These are phyloP conservation scores for Agrochola lota DNA, from an alignment of 2,888 invertebrate species.

Conservation along the genomic window DNA sequence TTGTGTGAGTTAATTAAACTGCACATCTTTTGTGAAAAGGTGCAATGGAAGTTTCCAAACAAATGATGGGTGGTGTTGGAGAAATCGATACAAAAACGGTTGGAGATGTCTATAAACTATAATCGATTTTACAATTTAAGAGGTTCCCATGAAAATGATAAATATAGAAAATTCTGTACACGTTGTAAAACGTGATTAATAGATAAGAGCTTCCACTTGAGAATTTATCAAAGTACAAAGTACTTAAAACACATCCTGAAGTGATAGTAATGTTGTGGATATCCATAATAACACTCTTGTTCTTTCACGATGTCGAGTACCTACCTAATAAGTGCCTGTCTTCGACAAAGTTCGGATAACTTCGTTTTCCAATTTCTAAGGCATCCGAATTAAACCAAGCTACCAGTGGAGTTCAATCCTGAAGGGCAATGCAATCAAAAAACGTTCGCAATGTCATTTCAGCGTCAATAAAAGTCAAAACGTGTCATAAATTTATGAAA, in stretches of 20 bases:
- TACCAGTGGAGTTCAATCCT: neutral
- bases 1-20: neutral
- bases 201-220: constrained; percentile 2
- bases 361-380: neutral
- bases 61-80: neutral
- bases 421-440: neutral
- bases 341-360: neutral
- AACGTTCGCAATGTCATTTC: neutral
- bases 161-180: neutral
- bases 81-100: neutral
- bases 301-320: neutral
- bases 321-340: neutral
- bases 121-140: too few species aligned
- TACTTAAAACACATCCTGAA: constrained; percentile 6
- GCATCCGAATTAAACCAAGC: neutral
- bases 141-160: neutral
- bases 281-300: neutral
- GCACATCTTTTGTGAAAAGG: neutral
- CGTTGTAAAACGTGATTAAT: constrained; percentile 26
- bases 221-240: neutral
- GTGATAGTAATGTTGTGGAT: neutral
- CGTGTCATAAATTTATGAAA: neutral
- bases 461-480: neutral
- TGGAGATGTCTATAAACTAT: too few species aligned
- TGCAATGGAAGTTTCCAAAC: neutral